Conservation (phyloP, 2,797 vertebrate genomes). For the Avahi laniger region DNA sequence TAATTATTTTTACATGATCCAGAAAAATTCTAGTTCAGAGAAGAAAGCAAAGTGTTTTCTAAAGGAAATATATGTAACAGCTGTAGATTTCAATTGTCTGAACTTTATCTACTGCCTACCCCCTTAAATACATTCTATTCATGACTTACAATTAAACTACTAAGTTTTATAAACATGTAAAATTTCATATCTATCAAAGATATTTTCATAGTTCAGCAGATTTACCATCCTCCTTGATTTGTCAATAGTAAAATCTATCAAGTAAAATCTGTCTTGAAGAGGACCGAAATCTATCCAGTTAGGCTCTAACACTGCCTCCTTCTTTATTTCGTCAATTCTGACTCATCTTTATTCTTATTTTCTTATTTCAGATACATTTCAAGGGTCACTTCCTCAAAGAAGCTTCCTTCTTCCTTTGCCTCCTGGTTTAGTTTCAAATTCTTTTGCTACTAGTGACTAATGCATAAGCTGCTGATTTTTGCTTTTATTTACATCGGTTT, state of each 20-base stretch:
- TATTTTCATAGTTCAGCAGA: neutral
- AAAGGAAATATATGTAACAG: neutral
- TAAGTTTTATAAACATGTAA: neutral
- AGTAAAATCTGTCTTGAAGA: neutral
- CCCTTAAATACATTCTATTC: neutral
- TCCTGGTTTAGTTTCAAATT: neutral
- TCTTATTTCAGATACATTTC: neutral
- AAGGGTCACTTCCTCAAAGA: neutral
- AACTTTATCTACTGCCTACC: neutral
- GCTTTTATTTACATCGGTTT: neutral
- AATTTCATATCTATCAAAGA: neutral
- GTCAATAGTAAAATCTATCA: neutral
- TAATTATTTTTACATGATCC: neutral
- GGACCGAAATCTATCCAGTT: neutral
- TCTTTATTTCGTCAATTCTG: neutral
- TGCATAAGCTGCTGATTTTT: accelerated
- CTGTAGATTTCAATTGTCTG: neutral
- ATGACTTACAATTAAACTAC: neutral
- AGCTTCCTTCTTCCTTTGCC: neutral
- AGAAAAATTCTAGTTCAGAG: neutral
- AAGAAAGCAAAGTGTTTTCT: neutral
- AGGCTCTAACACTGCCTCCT: neutral
- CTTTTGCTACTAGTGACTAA: neutral
- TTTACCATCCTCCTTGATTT: neutral
- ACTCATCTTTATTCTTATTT: neutral